Base-by-base conservation (phyloP, 2,888 invertebrate genomes). In the Tridacna gigas region DNA sequence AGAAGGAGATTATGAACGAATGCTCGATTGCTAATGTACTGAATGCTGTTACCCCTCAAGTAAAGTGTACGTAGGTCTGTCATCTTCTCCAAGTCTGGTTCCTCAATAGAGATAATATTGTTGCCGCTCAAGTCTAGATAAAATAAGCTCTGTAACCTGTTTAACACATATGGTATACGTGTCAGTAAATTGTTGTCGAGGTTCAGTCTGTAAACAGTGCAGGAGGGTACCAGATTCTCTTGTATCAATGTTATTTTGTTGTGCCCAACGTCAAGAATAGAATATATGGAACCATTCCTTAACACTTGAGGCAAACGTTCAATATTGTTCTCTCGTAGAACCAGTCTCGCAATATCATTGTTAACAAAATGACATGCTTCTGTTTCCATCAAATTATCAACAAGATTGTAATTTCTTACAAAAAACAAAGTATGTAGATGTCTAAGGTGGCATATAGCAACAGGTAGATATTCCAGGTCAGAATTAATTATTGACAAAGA, bases 401-500 rank as follows among this genome's bases (percentile, higher is more conserved):
- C 45, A 12, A 67, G 67, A n/a, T 67, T 67, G 12, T 67, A 18
- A 45, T 67, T 67, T 18, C 45, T 9, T 15, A 45, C 67, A 45
- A 67, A 67, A n/a, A 45, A 37, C 20, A 67, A 20, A 18, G n/a
- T n/a, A n/a, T 67, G 28, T 18, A 67, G 45, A 37, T 45, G 28
- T 12, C 13, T 67, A 2, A 67, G 45, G n/a, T 67, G 67, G 45
- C 67, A 67, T 45, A 67, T 45, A 20, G 67, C 67, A 45, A 67
- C 45, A 45, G 67, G 67, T 12, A 67, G 45, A n/a, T 67, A 37
- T 26, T 67, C 67, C 20, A 67, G n/a, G 20, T 45, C 5, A 28
- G 45, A 37, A 9, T 45, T n/a, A 45, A 67, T 0, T 20, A 67
- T 67, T n/a, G 37, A n/a, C 20, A 67, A n/a, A n/a, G 45, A 37